phyloP scores from a whole-genome alignment of 2,797 vertebrate genomes.

The Pseudocheirus occidentalis region DNA sequence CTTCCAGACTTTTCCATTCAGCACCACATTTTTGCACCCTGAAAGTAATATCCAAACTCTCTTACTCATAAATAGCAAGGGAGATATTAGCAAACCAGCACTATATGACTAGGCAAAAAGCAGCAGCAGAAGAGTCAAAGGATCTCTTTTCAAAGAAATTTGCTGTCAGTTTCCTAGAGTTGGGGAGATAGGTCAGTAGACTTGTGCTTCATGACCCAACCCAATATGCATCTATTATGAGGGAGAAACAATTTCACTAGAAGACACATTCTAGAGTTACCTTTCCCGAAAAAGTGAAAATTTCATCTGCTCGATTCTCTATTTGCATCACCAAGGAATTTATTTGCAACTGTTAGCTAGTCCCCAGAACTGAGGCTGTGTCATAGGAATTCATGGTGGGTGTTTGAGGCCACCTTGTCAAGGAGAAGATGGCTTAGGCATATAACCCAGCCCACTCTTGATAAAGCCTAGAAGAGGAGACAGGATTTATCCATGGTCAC shows the following conservation, averaged over 20 bases:
- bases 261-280: constrained; percentile 7
- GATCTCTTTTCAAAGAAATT: neutral
- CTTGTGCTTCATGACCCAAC: neutral
- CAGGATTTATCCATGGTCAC: neutral
- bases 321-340: constrained; percentile 39
- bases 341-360: constrained; percentile 47
- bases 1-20: neutral
- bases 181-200: neutral
- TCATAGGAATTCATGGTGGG: neutral
- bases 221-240: neutral
- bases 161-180: neutral
- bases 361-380: neutral
- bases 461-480: neutral
- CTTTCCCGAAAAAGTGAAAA: constrained; percentile 63
- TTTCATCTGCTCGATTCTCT: constrained; percentile 3
- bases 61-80: neutral
- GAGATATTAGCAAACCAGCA: neutral
- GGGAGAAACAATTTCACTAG: constrained; percentile 53
- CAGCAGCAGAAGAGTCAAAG: neutral
- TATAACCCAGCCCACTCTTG: neutral
- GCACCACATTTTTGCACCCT: neutral
- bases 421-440: neutral
- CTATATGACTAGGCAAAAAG: neutral
- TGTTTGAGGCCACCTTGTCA: neutral
- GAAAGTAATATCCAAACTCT: neutral